Base-by-base conservation (phyloP, 1,140 invertebrate genomes). In the Ips typographus region DNA sequence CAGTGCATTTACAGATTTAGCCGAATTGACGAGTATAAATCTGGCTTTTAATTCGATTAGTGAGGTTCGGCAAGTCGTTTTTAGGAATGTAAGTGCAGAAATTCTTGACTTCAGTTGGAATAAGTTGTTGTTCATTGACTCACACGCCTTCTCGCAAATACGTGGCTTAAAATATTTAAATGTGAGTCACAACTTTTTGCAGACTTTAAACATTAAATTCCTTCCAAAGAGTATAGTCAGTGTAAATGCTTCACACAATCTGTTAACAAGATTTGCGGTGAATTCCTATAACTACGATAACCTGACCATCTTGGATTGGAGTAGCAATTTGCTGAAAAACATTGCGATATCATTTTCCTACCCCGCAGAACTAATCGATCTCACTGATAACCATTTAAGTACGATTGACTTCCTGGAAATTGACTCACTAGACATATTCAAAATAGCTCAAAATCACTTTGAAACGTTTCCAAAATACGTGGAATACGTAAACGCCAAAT, bases 101-200 rank as follows among this genome's bases (percentile, higher is more conserved):
- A 8, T 37, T 5, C 1, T 63, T 8, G 60, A 63, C 37, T 36
- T 63, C 2, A 63, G 60, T 39, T 63, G 60, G 60, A 63, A 63
- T 37, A 63, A 49, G n/a, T 47, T 63, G 4, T 1, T 51, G 2
- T 63, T 39, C 8, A 37, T 63, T 8, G 60, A 63, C 37, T 5
- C 43, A 8, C 1, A 63, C 2, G 60, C 60, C 5, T 51, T 63
- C 43, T 4, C 36, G 1, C 8, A 37, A 2, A 47, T 63, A 3
- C 8, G 39, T 2, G 39, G 39, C 8, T 52, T 63, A n/a, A 47
- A 52, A 52, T n/a, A 63, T 2, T 41, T 63, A 49, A 49, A 47
- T 39, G 8, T 63, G 3, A 63, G 60, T 37, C 44, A 8, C 8
- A 63, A 63, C 38, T 51, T 39, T 7, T 49, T 63, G 40, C 1